Conservation (phyloP, 2,888 invertebrate genomes). For the Sinelater perroti region DNA sequence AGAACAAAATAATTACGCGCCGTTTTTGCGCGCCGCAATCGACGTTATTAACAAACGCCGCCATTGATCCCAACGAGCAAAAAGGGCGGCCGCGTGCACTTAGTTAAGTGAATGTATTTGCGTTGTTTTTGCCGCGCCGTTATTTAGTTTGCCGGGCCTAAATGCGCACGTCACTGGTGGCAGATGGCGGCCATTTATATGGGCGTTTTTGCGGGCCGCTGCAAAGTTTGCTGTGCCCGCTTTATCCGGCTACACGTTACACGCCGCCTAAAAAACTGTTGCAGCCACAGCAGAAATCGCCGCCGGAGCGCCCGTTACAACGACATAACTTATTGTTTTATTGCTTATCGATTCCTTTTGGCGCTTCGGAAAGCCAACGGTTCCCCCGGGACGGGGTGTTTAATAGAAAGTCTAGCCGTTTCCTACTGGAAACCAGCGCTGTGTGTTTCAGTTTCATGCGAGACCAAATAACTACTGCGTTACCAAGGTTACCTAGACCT, state of each 20-base stretch:
- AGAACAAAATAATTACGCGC: too few species aligned
- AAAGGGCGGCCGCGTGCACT: constrained; percentile 20
- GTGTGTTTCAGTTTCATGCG: too few species aligned
- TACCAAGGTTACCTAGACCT: too few species aligned
- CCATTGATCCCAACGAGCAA: too few species aligned
- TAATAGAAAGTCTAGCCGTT: too few species aligned
- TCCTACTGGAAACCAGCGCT: too few species aligned
- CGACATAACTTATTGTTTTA: constrained; percentile 13
- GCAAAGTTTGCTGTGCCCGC: constrained; percentile 31
- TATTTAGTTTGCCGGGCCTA: constrained; percentile 36
- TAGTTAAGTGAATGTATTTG: constrained; percentile 34
- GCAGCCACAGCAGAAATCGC: constrained; percentile 9
- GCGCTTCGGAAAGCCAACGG: not conserved
- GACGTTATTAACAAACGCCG: too few species aligned
- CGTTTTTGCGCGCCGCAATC: too few species aligned
- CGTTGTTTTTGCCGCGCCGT: constrained; percentile 33
- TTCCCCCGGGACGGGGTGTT: not conserved
- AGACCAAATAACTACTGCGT: too few species aligned
- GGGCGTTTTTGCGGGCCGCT: constrained; percentile 32
- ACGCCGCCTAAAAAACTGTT: constrained; percentile 17
- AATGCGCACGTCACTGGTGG: constrained; percentile 37
- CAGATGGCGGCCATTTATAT: constrained; percentile 38
- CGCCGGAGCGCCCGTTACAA: constrained; percentile 1
- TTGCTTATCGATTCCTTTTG: constrained; percentile 8
- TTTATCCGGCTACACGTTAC: constrained; percentile 23